Base-by-base conservation (phyloP, 2,113 vertebrate species). In the Bufo bufo region DNA sequence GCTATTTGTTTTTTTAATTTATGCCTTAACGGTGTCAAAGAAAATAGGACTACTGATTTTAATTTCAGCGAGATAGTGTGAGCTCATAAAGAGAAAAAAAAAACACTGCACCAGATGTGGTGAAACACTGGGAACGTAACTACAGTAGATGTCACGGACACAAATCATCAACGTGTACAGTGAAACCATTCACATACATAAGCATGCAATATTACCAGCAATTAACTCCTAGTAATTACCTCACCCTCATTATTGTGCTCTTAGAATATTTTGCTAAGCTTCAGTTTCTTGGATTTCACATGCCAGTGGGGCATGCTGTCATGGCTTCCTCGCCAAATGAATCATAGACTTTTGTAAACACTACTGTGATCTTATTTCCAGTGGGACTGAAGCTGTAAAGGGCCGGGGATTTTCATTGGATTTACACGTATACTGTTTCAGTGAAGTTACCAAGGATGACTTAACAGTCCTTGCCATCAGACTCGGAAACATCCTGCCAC, bases 381-480 rank as follows among this genome's bases (percentile, higher is more conserved):
- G 59, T 91, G 96, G 95, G 95, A 96, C 93, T 89, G 58, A 91
- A 95, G 95, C 91, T 95, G 94, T 95, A 95, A 96, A 95, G 95
- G 94, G 93, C 92, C 90, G 91, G 94, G 97, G 97, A 96, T 96
- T 97, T 97, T 95, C 89, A 8, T 95, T 96, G 96, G 97, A 97
- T 99, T 99, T 98, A 96, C 98, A 98, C 97, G 33, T 98, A 97
- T 97, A 97, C 95, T 91, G 94, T 98, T 99, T 97, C 96, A 97
- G 93, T 96, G 92, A 95, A 95, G 93, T 96, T 94, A 95, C 95
- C 94, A 95, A 97, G 96, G 96, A 96, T 90, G 90, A 94, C 92
- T 95, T 94, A 94, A 92, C 93, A 94, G 93, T 91, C 94, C 89
- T 94, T 96, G 95, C 92, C 93, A 94, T 94, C 88, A 33, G 90